Conservation (phyloP, 2,888 invertebrate species). For the Schizotus pectinicornis region DNA sequence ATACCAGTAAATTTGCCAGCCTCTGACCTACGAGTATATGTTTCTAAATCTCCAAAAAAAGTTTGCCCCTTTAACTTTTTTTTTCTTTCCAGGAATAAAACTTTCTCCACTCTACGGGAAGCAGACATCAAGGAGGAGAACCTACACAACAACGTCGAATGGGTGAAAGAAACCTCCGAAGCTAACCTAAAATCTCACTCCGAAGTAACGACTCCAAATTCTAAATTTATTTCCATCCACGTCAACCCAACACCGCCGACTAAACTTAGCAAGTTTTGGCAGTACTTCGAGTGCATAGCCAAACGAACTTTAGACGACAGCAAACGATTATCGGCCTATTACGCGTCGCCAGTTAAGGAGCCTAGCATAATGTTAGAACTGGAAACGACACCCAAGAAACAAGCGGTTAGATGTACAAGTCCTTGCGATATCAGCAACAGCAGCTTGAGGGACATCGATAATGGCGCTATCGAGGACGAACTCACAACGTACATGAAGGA, state of each 20-base stretch:
- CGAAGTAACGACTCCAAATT: constrained; percentile 5
- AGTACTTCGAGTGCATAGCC: constrained; percentile 34
- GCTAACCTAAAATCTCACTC: background rate
- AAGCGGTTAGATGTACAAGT: constrained; percentile 9
- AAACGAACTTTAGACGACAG: constrained; percentile 30
- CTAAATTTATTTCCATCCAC: constrained; percentile 16
- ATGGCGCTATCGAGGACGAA: constrained; percentile 57
- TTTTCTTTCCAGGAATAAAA: constrained; percentile 18
- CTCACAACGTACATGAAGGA: constrained; percentile 56
- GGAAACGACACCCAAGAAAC: constrained; percentile 7
- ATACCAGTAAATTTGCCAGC: too few relatives aligned
- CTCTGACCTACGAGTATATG: too few relatives aligned
- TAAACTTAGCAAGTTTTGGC: constrained; percentile 25
- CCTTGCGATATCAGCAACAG: constrained; percentile 58
- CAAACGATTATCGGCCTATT: constrained; percentile 28
- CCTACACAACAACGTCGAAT: background rate
- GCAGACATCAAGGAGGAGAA: constrained; percentile 20
- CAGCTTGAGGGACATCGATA: constrained; percentile 57
- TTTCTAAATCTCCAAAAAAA: too few relatives aligned
- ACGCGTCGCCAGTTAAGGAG: constrained; percentile 22
- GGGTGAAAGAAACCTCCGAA: constrained; percentile 5
- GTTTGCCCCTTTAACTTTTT: too few relatives aligned
- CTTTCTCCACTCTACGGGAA: constrained; percentile 18
- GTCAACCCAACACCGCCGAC: constrained; percentile 6
- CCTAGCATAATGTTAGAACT: constrained; percentile 16